Evolutionary conservation across 2,797 vertebrate genomes (phyloP), one percentile per base, ranked within the genome.

Genomic region (Cygnus olor): DNA sequence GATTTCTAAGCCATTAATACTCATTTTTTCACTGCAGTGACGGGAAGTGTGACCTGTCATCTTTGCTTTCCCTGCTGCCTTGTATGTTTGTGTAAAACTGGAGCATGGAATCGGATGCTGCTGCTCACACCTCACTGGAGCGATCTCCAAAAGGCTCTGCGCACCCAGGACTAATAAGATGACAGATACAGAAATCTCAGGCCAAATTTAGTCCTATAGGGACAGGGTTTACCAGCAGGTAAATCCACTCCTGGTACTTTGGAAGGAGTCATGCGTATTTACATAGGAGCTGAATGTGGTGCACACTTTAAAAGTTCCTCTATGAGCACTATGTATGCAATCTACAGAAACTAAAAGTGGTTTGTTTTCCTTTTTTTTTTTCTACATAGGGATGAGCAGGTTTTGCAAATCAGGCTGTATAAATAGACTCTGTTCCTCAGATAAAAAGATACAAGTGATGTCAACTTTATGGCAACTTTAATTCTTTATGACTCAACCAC

Each of bases 1-100:
- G 91, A 95, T 96, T 95, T 94, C 91, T 92, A 86, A 86, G 65
- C 86, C 94, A 93, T 94, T 97, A 96, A 93, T 96, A 95, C 93
- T 78, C 80, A 90, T 96, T 93, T 96, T 93, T 92, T 93, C 81
- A 73, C 70, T 82, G 89, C 86, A 73, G 84, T 78, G 88, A 73
- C 72, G 92, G 93, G 57, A 84, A 94, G 82, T 85, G 91, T 70
- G 85, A 92, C 88, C 64, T 47, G 11, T 93, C 89, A 78, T 93
- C 88, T 96, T 88, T 91, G 44, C 86, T 53, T 95, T 40, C 86
- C 69, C 74, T 42, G 34, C 44, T 78, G 80, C 70, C 87, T 79
- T 64, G 24, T 7, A 25, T 44, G 65, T 87, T 87, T 76, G 42
- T 18, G 30, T 72, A 77, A 87, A 90, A 88, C 73, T 66, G 69